Evolutionary conservation across 2,113 vertebrate species (phyloP).

Genomic region (Phalacrocorax carbo): DNA sequence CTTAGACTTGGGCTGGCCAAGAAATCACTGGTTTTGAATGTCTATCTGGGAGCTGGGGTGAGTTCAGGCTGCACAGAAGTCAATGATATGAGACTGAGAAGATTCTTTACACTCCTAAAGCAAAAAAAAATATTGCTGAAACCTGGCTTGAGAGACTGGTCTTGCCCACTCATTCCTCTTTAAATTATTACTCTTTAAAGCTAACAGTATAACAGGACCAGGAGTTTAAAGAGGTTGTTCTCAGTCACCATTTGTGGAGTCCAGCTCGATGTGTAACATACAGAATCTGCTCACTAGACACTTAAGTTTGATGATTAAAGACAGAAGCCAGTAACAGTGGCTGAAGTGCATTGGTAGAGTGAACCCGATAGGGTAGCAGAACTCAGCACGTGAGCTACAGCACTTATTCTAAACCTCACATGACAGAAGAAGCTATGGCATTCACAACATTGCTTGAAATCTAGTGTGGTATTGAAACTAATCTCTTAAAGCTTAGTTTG

Average conservation of each 20-base stretch:
- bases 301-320: neutral
- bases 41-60: neutral
- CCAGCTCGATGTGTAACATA: rapidly evolving
- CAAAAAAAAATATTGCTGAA: neutral
- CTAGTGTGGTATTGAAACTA: neutral
- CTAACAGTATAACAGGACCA: neutral
- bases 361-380: rapidly evolving
- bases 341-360: neutral
- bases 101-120: neutral
- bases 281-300: neutral
- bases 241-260: neutral
- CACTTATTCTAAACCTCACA: neutral
- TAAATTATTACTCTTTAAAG: neutral
- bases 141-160: neutral
- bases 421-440: neutral
- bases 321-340: neutral
- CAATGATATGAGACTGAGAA: neutral
- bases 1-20: neutral
- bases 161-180: neutral
- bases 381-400: rapidly evolving
- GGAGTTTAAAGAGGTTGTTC: neutral
- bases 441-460: neutral
- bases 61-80: neutral
- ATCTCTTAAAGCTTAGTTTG: neutral
- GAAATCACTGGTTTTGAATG: neutral